Percentiles rank a stretch among this genome's conserved stretches.
Evolutionary conservation across 2,113 vertebrate genomes (phyloP).

Genomic region (Misgurnus anguillicaudatus): DNA sequence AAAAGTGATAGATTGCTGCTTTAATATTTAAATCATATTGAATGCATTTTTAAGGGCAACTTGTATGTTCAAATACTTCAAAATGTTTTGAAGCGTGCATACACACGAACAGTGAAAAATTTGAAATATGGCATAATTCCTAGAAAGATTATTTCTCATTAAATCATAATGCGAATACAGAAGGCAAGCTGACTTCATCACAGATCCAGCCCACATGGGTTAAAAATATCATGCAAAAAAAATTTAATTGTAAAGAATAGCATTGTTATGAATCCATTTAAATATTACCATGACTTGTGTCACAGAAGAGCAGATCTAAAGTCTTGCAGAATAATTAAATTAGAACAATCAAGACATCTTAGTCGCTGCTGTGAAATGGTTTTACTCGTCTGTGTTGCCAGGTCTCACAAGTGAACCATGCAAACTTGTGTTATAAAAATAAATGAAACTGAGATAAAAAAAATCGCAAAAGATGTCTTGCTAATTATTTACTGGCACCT

Average conservation of each 20-base stretch:
- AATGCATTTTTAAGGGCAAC: neutral
- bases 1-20: no score
- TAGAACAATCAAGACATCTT: neutral
- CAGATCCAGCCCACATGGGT: constrained; percentile 18
- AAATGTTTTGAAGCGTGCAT: neutral
- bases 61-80: neutral
- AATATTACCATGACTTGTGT: neutral
- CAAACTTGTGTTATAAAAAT: neutral
- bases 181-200: constrained; percentile 19
- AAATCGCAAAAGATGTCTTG: no score
- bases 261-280: neutral
- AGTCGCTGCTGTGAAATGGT: no score
- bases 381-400: neutral
- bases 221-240: constrained; percentile 15
- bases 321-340: neutral
- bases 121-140: constrained; percentile 28
- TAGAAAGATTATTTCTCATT: constrained; percentile 24
- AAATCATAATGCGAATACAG: constrained; percentile 22
- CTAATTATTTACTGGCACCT: no score
- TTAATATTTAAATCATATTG: neutral
- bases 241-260: constrained; percentile 9
- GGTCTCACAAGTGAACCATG: neutral
- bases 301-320: neutral
- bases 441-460: no score
- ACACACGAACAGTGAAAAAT: constrained; percentile 6